Percentiles rank a stretch among this genome's conserved stretches.
phyloP scores from a whole-genome alignment of 2,113 vertebrate species.

The Abramis brama region DNA sequence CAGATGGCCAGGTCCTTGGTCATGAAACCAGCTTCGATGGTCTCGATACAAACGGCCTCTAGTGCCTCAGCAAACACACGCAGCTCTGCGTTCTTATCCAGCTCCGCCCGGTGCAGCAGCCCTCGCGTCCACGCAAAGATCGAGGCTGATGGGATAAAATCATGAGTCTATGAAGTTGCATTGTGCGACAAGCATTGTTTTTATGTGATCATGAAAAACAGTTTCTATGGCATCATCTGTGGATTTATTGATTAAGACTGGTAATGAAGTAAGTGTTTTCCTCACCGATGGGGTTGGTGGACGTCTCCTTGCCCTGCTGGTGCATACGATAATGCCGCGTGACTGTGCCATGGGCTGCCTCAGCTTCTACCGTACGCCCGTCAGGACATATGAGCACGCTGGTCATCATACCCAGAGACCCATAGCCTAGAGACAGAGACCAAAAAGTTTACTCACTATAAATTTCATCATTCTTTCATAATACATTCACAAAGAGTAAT shows the following conservation, averaged over 20 bases:
- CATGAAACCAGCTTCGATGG: slow-evolving; percentile 97
- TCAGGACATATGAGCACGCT: slow-evolving; percentile 96
- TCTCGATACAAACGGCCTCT: slow-evolving; percentile 94
- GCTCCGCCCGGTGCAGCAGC: slow-evolving; percentile 89
- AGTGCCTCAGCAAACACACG: slow-evolving; percentile 83
- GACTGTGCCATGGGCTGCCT: slow-evolving; percentile 95
- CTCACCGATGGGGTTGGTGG: slow-evolving; percentile 97
- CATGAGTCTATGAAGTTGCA: neutral
- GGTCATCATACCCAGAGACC: slow-evolving; percentile 98
- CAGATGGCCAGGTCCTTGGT: slow-evolving; percentile 97
- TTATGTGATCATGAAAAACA: neutral
- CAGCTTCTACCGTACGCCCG: slow-evolving; percentile 93
- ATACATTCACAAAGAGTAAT: neutral
- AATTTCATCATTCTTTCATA: neutral
- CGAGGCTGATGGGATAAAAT: slow-evolving; percentile 79
- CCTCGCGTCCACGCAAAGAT: slow-evolving; percentile 98
- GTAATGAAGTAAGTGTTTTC: neutral
- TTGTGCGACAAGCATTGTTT: too few relatives aligned
- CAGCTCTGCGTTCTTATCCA: slow-evolving; percentile 88
- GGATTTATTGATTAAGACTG: neutral
- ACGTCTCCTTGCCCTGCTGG: slow-evolving; percentile 96
- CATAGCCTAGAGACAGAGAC: slow-evolving; percentile 81
- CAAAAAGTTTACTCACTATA: neutral
- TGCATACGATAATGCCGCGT: slow-evolving; percentile 95
- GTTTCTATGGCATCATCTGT: neutral